These are phyloP conservation scores for Triplophysa tibetana DNA, from an alignment of 2,113 vertebrate species.

Conservation along the genomic window DNA sequence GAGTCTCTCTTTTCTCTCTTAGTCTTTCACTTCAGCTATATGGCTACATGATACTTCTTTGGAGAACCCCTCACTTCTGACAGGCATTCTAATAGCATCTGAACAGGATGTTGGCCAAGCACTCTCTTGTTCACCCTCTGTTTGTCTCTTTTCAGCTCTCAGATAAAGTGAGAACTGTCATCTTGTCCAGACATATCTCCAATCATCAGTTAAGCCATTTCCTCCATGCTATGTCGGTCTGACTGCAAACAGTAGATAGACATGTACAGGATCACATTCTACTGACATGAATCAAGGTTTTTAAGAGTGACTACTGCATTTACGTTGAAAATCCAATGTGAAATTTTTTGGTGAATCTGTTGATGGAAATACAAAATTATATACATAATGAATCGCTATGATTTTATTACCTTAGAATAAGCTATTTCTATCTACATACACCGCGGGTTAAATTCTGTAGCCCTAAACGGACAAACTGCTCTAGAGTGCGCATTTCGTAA, in stretches of 20 bases:
- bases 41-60: slow-evolving; percentile 60
- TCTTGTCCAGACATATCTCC: slow-evolving; percentile 60
- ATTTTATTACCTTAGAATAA: no score
- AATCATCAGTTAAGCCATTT: slow-evolving; percentile 48
- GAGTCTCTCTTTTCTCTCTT: background rate
- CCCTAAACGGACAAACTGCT: no score
- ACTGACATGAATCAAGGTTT: no score
- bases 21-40: slow-evolving; percentile 26
- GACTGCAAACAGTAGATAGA: background rate
- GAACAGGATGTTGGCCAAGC: slow-evolving; percentile 58
- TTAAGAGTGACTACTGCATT: no score
- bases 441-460: no score
- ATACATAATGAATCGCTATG: no score
- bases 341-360: no score
- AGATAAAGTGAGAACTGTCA: slow-evolving; percentile 63
- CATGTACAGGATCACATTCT: background rate
- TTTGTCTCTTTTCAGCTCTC: slow-evolving; percentile 43
- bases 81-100: slow-evolving; percentile 70
- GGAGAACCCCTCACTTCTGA: slow-evolving; percentile 64
- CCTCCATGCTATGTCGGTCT: background rate
- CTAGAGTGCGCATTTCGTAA: no score
- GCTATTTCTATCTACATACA: no score
- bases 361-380: no score
- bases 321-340: no score
- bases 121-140: slow-evolving; percentile 2